Base-by-base conservation (phyloP, 2,888 invertebrate species). In the Autographa gamma region DNA sequence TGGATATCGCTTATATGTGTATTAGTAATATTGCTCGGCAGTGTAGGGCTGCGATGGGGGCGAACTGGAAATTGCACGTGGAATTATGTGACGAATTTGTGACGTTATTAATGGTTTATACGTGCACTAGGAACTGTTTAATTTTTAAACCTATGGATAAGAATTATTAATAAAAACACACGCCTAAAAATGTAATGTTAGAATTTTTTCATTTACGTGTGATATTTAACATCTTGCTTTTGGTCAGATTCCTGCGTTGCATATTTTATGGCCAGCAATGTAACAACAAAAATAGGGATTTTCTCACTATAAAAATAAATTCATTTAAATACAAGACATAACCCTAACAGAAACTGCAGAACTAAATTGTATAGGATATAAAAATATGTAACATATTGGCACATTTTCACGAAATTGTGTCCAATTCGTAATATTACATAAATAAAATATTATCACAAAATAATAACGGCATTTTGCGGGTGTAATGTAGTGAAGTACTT, bases 1-100 rank as follows among this genome's bases (percentile, higher is more conserved):
- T 90, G 88, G 90, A 87, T 81, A 81, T 85, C 88, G 89, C 86
- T 91, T 89, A 89, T 91, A 85, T 89, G 86, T 91, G 90, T 91
- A 90, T 90, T 89, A 89, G 88, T 81, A 80, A 85, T 87, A 87
- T 85, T 87, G 86, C 78, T 80, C 69, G 78, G 76, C 71, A 82
- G 77, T 73, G 76, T 76, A 83, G 79, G 82, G 84, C 38, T 81
- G 79, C 14, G 60, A 52, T 54, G 31, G 72, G 60, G 72, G 63
- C 0, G 14, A 48, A 63, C 18, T 25, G 63, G 34, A 32, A 63
- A 80, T 80, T 61, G 54, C 68, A 80, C 18, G 19, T 18, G 14
- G 16, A 16, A 32, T 68, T 80, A 80, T 80, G 58, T 80, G 31
- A 59, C 3, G 63, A 66, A 63, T 63, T 60, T 43, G 16, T 43